These are phyloP conservation scores for Drosophila grimshawi DNA, from an alignment of 1,140 invertebrate species.

Conservation along the genomic window DNA sequence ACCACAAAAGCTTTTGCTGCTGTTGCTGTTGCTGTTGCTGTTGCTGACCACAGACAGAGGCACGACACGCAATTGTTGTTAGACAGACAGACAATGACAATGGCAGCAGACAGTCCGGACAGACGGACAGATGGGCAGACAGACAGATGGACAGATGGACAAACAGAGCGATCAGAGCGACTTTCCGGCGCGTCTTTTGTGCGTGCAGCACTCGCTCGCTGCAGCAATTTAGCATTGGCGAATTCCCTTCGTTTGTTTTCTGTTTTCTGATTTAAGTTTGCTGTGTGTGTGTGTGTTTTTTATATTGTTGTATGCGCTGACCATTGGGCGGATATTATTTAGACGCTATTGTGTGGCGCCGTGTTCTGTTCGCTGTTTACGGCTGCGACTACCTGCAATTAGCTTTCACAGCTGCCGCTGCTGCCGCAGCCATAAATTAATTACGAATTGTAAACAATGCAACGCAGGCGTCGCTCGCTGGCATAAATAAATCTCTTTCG, in stretches of 20 bases:
- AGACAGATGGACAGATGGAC: conserved; percentile 15
- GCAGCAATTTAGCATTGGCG: conserved; percentile 33
- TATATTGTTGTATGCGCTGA: conserved; percentile 31
- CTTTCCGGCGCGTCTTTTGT: conserved; percentile 76
- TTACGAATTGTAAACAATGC: conserved; percentile 74
- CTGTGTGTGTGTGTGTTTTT: not conserved
- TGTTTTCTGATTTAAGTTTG: not conserved
- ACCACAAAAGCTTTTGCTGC: conserved; percentile 45
- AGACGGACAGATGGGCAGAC: conserved; percentile 29
- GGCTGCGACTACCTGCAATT: conserved; percentile 64
- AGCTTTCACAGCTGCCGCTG: conserved; percentile 67
- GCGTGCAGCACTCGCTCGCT: conserved; percentile 49
- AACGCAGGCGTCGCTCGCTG: conserved; percentile 35
- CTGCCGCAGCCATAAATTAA: conserved; percentile 64
- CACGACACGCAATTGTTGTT: conserved; percentile 49
- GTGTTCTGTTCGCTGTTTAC: conserved; percentile 3
- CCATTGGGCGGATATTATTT: conserved; percentile 81
- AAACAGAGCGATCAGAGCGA: conserved; percentile 48
- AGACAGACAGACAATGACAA: conserved; percentile 43
- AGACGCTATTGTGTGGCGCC: conserved; percentile 80
- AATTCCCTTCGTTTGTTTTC: conserved; percentile 13
- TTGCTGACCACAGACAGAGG: conserved; percentile 39
- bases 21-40: conserved; percentile 13
- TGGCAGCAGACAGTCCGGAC: conserved; percentile 22
- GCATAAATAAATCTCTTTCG: conserved; percentile 72